Evolutionary conservation across 2,888 invertebrate species (phyloP).

Genomic region (Cylindroiulus punctatus): DNA sequence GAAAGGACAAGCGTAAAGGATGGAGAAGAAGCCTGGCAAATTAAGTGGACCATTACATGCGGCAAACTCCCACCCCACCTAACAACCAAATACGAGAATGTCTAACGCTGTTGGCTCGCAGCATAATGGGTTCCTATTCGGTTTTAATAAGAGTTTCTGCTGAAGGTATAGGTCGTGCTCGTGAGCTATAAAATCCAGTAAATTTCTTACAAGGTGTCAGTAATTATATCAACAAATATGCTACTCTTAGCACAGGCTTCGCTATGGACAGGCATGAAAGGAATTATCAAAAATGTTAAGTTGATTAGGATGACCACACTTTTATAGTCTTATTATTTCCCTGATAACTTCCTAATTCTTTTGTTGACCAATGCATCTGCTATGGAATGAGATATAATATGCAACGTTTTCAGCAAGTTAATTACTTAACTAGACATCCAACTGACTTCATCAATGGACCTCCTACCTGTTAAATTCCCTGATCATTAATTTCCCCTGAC

Average conservation of each 20-base stretch:
- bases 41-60: constrained; percentile 11
- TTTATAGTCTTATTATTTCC: no score
- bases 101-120: background rate
- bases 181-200: background rate
- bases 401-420: no score
- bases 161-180: background rate
- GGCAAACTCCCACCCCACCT: background rate
- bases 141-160: background rate
- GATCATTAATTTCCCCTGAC: no score
- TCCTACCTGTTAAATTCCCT: no score
- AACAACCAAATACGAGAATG: background rate
- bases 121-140: background rate
- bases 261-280: background rate
- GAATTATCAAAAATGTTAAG: no score
- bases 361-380: no score
- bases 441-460: no score
- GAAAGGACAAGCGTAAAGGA: constrained; percentile 24
- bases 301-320: no score
- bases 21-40: constrained; percentile 10
- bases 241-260: background rate
- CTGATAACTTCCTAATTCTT: no score
- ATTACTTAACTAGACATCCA: no score
- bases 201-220: background rate
- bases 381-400: no score
- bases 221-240: background rate